phyloP scores from a whole-genome alignment of 2,113 vertebrate species.

The Tachysurus fulvidraco region DNA sequence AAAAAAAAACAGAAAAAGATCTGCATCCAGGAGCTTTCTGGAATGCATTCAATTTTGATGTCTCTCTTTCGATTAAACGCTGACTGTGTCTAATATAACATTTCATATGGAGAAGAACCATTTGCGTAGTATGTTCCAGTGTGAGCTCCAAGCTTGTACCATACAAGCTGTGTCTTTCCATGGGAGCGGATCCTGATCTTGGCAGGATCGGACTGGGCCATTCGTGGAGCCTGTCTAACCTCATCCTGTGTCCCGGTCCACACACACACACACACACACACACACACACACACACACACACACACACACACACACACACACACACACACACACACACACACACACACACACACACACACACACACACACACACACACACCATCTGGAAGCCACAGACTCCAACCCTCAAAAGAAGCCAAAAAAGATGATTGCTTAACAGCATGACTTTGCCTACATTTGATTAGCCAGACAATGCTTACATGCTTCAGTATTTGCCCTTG shows the following conservation, averaged over 20 bases:
- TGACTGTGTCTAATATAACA: constrained; percentile 20
- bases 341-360: constrained; percentile 15
- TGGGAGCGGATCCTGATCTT: constrained; percentile 54
- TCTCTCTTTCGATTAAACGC: constrained; percentile 30
- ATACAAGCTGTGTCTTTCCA: constrained; percentile 40
- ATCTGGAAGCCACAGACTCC: constrained; percentile 57
- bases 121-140: constrained; percentile 53
- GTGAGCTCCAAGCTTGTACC: constrained; percentile 46
- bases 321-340: constrained; percentile 32
- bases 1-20: not conserved
- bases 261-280: constrained; percentile 18
- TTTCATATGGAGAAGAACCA: constrained; percentile 33
- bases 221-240: constrained; percentile 48
- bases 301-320: constrained; percentile 44
- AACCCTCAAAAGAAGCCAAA: constrained; percentile 48
- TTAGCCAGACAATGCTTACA: constrained; percentile 51
- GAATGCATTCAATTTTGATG: constrained; percentile 10
- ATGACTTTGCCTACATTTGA: constrained; percentile 54
- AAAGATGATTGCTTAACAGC: constrained; percentile 60
- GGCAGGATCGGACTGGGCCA: constrained; percentile 37
- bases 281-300: constrained; percentile 12
- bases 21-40: constrained; percentile 22
- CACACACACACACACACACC: constrained; percentile 39
- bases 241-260: constrained; percentile 50
- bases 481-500: constrained; percentile 52